These are phyloP conservation scores for Hassar affinis DNA, from an alignment of 2,113 vertebrate species.

Conservation along the genomic window DNA sequence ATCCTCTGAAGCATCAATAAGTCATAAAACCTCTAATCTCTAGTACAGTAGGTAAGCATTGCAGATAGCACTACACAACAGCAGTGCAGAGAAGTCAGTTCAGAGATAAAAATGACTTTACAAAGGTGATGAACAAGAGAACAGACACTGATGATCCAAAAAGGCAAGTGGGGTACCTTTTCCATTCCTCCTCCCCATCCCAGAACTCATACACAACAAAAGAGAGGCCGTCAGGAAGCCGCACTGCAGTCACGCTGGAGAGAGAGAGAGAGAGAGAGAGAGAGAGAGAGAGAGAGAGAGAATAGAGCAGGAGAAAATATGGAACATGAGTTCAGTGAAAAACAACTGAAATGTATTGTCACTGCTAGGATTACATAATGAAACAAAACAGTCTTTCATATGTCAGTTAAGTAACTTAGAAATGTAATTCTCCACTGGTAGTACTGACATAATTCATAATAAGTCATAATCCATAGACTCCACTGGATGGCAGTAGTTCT, in stretches of 20 bases:
- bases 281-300: background rate
- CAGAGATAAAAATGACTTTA: background rate
- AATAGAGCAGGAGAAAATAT: background rate
- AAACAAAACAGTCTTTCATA: background rate
- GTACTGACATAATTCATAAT: background rate
- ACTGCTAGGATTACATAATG: background rate
- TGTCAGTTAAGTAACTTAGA: background rate
- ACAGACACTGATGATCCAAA: background rate
- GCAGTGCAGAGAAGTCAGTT: background rate
- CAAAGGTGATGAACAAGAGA: background rate
- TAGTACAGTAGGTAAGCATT: slow-evolving; percentile 7
- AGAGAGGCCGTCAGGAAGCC: slow-evolving; percentile 82
- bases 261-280: background rate
- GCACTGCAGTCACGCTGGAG: slow-evolving; percentile 80
- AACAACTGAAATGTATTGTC: background rate
- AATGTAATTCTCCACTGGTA: background rate
- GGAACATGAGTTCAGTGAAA: background rate
- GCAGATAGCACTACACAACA: background rate
- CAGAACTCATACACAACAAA: slow-evolving; percentile 94
- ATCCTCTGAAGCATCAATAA: slow-evolving; percentile 40
- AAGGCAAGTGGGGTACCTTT: slow-evolving; percentile 71
- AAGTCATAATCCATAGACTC: slow-evolving; percentile 16
- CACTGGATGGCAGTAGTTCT: slow-evolving; percentile 53
- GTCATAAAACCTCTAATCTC: slow-evolving; percentile 21
- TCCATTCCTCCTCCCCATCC: slow-evolving; percentile 92